A percentile compares a stretch with the other conserved stretches of the same genome.
These are phyloP conservation scores for Himalopsyche kuldschensis DNA, from an alignment of 2,888 invertebrate genomes.

Conservation along the genomic window DNA sequence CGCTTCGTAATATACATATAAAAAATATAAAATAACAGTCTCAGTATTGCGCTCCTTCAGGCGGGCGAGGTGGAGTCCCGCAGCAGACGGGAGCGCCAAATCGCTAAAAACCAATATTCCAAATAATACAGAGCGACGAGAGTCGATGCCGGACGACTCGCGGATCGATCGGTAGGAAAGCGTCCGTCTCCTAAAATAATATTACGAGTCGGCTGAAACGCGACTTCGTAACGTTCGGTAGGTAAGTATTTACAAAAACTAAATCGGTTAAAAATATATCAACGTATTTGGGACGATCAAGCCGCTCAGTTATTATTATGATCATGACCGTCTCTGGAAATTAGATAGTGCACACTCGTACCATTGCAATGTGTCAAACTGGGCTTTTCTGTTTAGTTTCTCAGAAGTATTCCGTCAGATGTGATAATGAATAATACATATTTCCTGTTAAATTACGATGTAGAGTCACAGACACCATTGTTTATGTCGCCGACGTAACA, in stretches of 20 bases:
- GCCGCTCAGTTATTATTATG: too few species aligned
- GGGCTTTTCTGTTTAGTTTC: too few species aligned
- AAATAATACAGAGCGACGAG: not conserved
- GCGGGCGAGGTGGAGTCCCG: not conserved
- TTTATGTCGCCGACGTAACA: too few species aligned
- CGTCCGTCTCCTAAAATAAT: not conserved
- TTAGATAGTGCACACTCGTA: too few species aligned
- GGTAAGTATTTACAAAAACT: not conserved
- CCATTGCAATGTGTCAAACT: too few species aligned
- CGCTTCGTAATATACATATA: not conserved
- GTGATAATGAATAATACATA: too few species aligned
- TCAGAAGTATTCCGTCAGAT: too few species aligned
- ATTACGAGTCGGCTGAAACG: not conserved
- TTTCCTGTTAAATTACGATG: too few species aligned
- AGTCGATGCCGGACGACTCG: not conserved
- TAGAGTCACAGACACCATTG: too few species aligned
- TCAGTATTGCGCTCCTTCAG: not conserved
- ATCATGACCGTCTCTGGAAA: too few species aligned
- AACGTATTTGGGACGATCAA: not conserved
- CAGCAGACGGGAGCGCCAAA: not conserved
- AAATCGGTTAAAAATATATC: not conserved
- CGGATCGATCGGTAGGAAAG: not conserved
- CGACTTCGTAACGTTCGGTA: not conserved
- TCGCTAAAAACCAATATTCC: not conserved
- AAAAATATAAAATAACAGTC: not conserved